A percentile compares a stretch with the other conserved stretches of the same genome.
phyloP scores from a whole-genome alignment of 2,888 invertebrate species.

The Mystacides longicornis region DNA sequence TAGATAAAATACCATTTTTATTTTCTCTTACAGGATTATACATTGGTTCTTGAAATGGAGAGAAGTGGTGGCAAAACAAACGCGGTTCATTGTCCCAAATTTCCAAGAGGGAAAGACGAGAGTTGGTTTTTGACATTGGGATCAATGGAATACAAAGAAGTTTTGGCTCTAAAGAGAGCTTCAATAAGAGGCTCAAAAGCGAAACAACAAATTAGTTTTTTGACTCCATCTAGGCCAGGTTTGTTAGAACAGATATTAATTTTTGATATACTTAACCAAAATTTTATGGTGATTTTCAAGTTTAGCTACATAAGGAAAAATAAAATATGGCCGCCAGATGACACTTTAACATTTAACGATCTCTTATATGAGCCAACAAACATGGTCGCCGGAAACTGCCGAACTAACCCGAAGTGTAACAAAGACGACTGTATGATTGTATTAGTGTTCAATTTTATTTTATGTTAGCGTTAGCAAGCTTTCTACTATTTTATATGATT shows the following conservation, averaged over 20 bases:
- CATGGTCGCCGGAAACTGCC: too few relatives aligned
- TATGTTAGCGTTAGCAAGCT: too few relatives aligned
- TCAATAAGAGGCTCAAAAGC: conserved; percentile 44
- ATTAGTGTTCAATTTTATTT: too few relatives aligned
- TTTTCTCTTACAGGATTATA: conserved; percentile 60
- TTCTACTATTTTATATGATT: too few relatives aligned
- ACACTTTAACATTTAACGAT: too few relatives aligned
- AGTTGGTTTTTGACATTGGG: conserved; percentile 92
- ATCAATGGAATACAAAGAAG: conserved; percentile 57
- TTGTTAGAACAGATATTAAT: conserved; percentile 23
- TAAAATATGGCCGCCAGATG: too few relatives aligned
- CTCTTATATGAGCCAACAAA: too few relatives aligned
- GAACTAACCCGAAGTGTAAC: too few relatives aligned
- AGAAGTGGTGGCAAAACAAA: conserved; percentile 49
- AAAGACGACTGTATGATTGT: too few relatives aligned
- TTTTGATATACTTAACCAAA: conserved; percentile 8
- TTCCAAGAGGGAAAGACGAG: conserved; percentile 90
- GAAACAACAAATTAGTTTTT: conserved; percentile 53
- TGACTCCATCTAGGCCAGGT: conserved; percentile 51
- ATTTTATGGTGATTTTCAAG: neutral
- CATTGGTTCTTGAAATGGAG: conserved; percentile 50
- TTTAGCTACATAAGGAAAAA: too few relatives aligned
- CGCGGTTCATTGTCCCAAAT: conserved; percentile 73
- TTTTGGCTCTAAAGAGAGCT: conserved; percentile 76
- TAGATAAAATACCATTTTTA: too few relatives aligned